phyloP scores from a whole-genome alignment of 2,888 invertebrate genomes.

The Panopea generosa region DNA sequence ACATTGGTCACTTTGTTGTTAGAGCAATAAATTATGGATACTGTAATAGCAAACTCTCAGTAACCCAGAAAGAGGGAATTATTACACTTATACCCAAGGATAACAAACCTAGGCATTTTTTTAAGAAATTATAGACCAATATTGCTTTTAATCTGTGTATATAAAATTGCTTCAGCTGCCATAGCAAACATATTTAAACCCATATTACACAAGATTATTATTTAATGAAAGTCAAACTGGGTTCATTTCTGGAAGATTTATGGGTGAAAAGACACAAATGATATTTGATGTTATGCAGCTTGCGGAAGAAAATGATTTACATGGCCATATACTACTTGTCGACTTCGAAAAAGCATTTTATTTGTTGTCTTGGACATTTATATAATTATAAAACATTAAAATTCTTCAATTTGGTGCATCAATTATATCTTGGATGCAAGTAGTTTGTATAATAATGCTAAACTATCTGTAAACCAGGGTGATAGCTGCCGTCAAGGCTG shows the following conservation, averaged over 20 bases:
- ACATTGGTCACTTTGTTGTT: too few species aligned
- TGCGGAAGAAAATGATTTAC: conserved; percentile 28
- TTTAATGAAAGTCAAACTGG: too few species aligned
- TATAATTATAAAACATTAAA: conserved; percentile 22
- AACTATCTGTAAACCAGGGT: background rate
- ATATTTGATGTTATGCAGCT: conserved; percentile 38
- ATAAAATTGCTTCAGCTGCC: conserved; percentile 32
- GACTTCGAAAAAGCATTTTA: too few species aligned
- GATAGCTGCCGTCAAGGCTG: background rate
- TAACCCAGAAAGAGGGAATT: conserved; percentile 16
- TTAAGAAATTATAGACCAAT: too few species aligned
- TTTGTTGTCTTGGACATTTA: conserved; percentile 32
- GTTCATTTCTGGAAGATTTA: too few species aligned
- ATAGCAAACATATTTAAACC: conserved; percentile 23
- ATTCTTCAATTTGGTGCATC: conserved; percentile 27
- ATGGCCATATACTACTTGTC: conserved; percentile 21
- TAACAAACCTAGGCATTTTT: too few species aligned
- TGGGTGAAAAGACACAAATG: conserved; percentile 35
- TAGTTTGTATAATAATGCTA: conserved; percentile 6
- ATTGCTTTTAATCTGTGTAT: conserved; percentile 20
- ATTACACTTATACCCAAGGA: too few species aligned
- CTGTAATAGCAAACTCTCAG: conserved; percentile 18
- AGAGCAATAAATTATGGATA: conserved; percentile 7
- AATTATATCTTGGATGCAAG: background rate
- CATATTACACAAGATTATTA: too few species aligned